Evolutionary conservation across 1,140 invertebrate species (phyloP).

Genomic region (Diploscapter pachys): DNA sequence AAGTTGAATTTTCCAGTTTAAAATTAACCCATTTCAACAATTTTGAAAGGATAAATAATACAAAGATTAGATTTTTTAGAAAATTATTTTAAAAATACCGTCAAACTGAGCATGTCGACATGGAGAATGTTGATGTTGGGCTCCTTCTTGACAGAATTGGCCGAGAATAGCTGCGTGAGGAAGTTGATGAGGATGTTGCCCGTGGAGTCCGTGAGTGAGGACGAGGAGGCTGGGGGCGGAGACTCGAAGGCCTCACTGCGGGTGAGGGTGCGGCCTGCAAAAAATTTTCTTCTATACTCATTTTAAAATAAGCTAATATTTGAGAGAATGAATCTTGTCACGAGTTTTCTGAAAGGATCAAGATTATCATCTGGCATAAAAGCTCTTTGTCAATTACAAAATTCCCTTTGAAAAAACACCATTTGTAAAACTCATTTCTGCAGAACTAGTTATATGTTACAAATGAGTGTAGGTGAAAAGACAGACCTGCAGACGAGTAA

Average conservation of each 20-base stretch:
- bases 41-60: too few relatives aligned
- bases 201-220: slow-evolving; percentile 31
- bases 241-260: slow-evolving; percentile 25
- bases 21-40: too few relatives aligned
- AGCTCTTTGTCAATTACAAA: too few relatives aligned
- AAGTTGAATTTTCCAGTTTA: too few relatives aligned
- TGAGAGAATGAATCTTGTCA: neutral
- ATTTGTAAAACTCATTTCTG: too few relatives aligned
- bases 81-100: slow-evolving; percentile 26
- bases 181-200: slow-evolving; percentile 6
- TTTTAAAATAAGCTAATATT: slow-evolving; percentile 4
- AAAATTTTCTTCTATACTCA: neutral
- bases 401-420: too few relatives aligned
- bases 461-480: too few relatives aligned
- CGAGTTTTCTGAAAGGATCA: too few relatives aligned
- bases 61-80: neutral
- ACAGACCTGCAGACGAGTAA: too few relatives aligned
- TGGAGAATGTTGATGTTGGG: slow-evolving; percentile 47
- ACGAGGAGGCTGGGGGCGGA: slow-evolving; percentile 32
- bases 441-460: too few relatives aligned
- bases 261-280: slow-evolving; percentile 14
- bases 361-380: too few relatives aligned
- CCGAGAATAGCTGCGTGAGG: slow-evolving; percentile 5
- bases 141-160: slow-evolving; percentile 21
- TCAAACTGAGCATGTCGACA: slow-evolving; percentile 52